Evolutionary conservation across 2,113 vertebrate genomes (phyloP), one percentile per base, ranked within the genome.

Genomic region (Eonycteris spelaea): DNA sequence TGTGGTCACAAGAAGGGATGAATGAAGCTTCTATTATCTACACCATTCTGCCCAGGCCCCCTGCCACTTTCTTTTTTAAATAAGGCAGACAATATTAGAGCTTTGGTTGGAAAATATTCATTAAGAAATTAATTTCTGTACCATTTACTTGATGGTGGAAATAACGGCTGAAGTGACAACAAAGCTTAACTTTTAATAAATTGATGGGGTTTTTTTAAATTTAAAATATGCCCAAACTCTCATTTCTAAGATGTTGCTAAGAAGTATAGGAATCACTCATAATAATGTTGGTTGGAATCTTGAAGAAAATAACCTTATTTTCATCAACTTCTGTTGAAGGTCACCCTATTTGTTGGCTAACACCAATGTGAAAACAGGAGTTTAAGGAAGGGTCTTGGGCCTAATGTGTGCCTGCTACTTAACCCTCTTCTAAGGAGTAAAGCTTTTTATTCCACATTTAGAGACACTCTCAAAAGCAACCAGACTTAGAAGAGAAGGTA

Each of bases 231-330:
- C 13, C 6, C 38, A 13, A 5, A 24, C 21, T 59, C 3, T 93
- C 14, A 57, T 83, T 95, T 12, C 68, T 86, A 83, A 84, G 73
- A 22, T 43, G 7, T 48, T 33, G 2, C 91, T 88, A 86, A 61
- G n/a, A 77, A 78, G 9, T 70, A 1, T 9, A 45, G 24, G 7
- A 82, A 87, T 90, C 22, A 59, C 6, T 96, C 28, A 67, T 78
- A 86, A 82, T 77, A 90, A 79, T 79, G 22, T 12, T 70, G 14
- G 16, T 67, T 86, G 28, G 57, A 71, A 70, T 83, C 45, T 63
- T 59, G 26, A 91, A 59, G 74, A 94, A 91, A 93, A 90, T 89
- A 73, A 55, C 43, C 67, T n/a, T 73, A 30, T 61, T 51, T 92
- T 86, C 61, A 86, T 78, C 33, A 40, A 61, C 2, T 92, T 90